Base-by-base conservation (phyloP, 2,888 invertebrate species). In the Gymnoscelis rufifasciata region DNA sequence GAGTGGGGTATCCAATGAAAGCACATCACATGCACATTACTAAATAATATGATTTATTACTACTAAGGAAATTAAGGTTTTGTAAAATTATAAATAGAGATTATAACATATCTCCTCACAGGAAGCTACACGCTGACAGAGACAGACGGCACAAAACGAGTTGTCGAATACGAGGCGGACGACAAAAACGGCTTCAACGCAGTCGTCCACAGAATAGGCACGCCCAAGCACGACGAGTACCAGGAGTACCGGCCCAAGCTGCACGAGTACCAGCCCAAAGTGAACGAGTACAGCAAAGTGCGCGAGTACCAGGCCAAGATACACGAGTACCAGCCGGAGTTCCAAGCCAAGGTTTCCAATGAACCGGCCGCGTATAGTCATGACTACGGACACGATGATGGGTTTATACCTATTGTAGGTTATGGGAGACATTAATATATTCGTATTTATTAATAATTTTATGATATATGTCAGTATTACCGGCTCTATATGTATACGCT, bases 121-220 rank as follows among this genome's bases (percentile, higher is more conserved):
- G 91, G 91, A 6, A 79, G 86, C 31, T 91, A 91, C 78, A 89
- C 89, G 0, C 71, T 91, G 6, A 68, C 90, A 3, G 90, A 90
- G 57, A 89, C 89, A 0, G 90, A 90, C 67, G 90, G 90, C 10
- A 90, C 90, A 0, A 90, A 90, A 64, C 82, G 91, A 57, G 76
- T 91, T 26, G 90, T 90, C 19, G 90, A 90, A 69, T 90, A 90
- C 74, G 89, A 89, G 51, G 90, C 90, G 0, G 90, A 90, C 64
- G 90, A 90, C 63, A 90, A 90, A 52, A 89, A 90, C 69, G 90
- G 90, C 0, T 90, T 90, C 76, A 90, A 90, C 64, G 90, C 90
- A 0, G 82, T 90, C 19, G 90, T 90, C 0, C 90, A 90, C 74
- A 89, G 80, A 57, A 89, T 90, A 35, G 90, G 90, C 7, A 76